Percentiles rank a stretch among this genome's conserved stretches.
Evolutionary conservation across 2,113 vertebrate genomes (phyloP).

Genomic region (Coryphaenoides rupestris): DNA sequence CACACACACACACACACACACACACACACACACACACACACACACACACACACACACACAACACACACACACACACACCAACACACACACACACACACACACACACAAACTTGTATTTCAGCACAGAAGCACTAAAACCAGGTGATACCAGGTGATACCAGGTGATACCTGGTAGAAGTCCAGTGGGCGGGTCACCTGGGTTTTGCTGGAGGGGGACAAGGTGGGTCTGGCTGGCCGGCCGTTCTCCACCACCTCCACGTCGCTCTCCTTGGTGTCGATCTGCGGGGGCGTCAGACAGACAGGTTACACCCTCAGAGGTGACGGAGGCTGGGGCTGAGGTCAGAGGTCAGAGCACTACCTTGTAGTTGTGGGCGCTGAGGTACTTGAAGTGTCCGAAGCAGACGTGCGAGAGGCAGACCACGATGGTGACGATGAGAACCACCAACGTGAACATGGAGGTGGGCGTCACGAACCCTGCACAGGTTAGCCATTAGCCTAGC

Average conservation of each 20-base stretch:
- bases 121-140: too few relatives aligned
- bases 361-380: conserved; percentile 98
- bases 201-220: conserved; percentile 77
- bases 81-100: background rate
- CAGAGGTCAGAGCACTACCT: conserved; percentile 70
- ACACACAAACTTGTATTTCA: too few relatives aligned
- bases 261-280: conserved; percentile 91
- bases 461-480: conserved; percentile 83
- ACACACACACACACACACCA: background rate
- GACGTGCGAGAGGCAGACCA: conserved; percentile 93
- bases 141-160: too few relatives aligned
- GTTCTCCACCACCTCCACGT: conserved; percentile 80
- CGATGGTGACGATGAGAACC: conserved; percentile 94
- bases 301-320: background rate
- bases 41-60: background rate
- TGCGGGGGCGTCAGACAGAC: conserved; percentile 41
- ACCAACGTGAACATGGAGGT: conserved; percentile 97
- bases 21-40: background rate
- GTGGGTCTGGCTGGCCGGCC: conserved; percentile 76
- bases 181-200: conserved; percentile 81
- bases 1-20: background rate
- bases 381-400: conserved; percentile 99
- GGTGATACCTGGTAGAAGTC: too few relatives aligned
- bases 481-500: too few relatives aligned
- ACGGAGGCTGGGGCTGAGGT: background rate